Percentiles rank a stretch among this genome's conserved stretches.
These are phyloP conservation scores for Neodiprion lecontei DNA, from an alignment of 1,140 invertebrate species.

Conservation along the genomic window DNA sequence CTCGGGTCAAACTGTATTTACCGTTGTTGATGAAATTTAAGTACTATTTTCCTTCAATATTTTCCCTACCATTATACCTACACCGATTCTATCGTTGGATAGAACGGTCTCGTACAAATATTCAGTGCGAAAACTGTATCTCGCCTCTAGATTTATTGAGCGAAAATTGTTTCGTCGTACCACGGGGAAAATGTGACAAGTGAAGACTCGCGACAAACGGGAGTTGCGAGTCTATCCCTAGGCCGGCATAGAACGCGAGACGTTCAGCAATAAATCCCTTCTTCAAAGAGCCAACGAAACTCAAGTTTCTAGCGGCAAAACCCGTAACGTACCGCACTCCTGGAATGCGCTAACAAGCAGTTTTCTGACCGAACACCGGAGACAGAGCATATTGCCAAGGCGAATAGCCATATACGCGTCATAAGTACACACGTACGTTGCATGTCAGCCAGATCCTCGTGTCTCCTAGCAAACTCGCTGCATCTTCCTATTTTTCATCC, in stretches of 20 bases:
- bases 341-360: slow-evolving; percentile 1
- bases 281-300: slow-evolving; percentile 1
- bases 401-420: not conserved
- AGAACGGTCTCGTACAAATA: not conserved
- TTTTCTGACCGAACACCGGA: not conserved
- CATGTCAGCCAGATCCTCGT: not conserved
- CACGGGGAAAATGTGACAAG: not conserved
- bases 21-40: not conserved
- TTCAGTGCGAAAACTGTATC: not conserved
- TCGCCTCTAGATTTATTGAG: not conserved
- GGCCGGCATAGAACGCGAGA: no score
- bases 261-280: not conserved
- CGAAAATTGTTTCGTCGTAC: not conserved
- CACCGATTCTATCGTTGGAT: not conserved
- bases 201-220: not conserved
- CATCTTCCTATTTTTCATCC: no score
- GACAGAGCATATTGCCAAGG: not conserved
- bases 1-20: not conserved
- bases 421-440: not conserved
- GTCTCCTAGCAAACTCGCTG: no score
- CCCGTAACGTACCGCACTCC: not conserved
- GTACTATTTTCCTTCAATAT: not conserved
- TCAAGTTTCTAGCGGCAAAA: not conserved
- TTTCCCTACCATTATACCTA: not conserved
- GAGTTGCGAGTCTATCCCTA: not conserved